Conservation (phyloP, 2,797 vertebrate species). For the Sphenopsis melanotis region DNA sequence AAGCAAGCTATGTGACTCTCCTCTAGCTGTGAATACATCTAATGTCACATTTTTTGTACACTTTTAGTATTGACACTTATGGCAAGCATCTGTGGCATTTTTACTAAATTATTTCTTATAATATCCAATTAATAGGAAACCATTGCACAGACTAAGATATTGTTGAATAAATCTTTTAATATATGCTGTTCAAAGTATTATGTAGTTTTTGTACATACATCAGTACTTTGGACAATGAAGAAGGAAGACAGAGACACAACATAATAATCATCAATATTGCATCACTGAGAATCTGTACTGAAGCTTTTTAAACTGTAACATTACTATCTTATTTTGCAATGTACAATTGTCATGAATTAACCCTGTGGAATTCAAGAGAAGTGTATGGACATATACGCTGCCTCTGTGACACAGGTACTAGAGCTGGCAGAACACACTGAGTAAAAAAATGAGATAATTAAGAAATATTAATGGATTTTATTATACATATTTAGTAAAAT, state of each 20-base stretch:
- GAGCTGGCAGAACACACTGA: not conserved
- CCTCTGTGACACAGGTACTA: constrained; percentile 4
- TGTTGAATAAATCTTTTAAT: not conserved
- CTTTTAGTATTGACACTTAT: not conserved
- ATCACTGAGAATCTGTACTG: not conserved
- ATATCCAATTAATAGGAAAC: not conserved
- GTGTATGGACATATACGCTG: not conserved
- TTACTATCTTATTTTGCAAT: not conserved
- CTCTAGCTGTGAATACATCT: not conserved
- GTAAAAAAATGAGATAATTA: not conserved
- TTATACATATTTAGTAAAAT: not conserved
- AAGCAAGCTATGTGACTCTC: not conserved
- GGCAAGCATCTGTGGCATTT: not conserved
- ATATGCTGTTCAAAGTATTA: not conserved
- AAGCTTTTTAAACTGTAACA: not conserved
- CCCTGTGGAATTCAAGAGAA: constrained; percentile 1
- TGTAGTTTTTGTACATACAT: not conserved
- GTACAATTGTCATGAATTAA: not conserved
- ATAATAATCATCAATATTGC: not conserved
- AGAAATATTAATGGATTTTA: not conserved
- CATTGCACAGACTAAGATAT: not conserved
- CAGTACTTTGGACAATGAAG: not conserved
- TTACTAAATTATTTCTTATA: not conserved
- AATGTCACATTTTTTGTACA: not conserved
- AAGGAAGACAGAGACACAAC: not conserved